These are phyloP conservation scores for Dasyurus viverrinus DNA, from an alignment of 2,113 vertebrate species.

Conservation along the genomic window DNA sequence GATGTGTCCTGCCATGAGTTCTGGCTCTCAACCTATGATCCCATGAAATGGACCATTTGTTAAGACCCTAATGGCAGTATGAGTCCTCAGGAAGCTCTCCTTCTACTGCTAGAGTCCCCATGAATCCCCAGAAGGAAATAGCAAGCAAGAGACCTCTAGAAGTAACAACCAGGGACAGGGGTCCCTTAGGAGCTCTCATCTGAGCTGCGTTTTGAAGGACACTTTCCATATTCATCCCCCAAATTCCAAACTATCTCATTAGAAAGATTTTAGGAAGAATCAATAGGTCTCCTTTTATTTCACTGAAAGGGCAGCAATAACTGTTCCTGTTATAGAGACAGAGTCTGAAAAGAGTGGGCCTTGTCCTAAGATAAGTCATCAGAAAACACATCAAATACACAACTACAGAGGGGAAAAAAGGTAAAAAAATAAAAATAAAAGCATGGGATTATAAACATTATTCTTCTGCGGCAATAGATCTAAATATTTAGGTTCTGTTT, in stretches of 20 bases:
- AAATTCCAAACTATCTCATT: background rate
- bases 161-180: background rate
- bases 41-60: background rate
- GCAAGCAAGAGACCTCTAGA: background rate
- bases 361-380: background rate
- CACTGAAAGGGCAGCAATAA: background rate
- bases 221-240: background rate
- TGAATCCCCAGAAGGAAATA: background rate
- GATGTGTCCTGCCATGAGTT: background rate
- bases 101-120: background rate
- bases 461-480: slow-evolving; percentile 13
- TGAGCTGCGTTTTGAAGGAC: background rate
- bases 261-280: background rate
- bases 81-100: background rate
- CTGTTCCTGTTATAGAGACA: background rate
- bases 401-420: slow-evolving; percentile 25
- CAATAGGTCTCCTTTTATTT: background rate
- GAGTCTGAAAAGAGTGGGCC: background rate
- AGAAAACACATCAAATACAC: background rate
- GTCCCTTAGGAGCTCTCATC: background rate
- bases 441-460: slow-evolving; percentile 29
- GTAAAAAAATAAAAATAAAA: background rate
- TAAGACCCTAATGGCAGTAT: background rate
- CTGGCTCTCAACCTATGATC: background rate
- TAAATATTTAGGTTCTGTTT: background rate